Conservation (phyloP, 2,113 vertebrate genomes). For the Harpagus bidentatus region DNA sequence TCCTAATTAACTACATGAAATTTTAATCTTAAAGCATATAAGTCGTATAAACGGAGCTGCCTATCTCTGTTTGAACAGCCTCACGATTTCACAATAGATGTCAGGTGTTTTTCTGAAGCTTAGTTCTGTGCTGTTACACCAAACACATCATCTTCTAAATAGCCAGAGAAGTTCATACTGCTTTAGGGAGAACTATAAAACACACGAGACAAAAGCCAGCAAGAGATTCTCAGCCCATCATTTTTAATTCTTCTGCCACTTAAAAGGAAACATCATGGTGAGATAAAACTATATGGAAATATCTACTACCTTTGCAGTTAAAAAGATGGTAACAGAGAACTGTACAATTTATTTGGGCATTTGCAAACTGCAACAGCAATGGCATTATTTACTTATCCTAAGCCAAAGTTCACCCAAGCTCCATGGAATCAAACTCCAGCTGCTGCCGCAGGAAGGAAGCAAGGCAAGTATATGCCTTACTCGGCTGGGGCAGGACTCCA, state of each 20-base stretch:
- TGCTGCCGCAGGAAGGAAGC: not conserved
- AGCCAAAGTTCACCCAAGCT: not conserved
- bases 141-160: not conserved
- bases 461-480: not conserved
- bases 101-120: not conserved
- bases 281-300: not conserved
- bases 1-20: not conserved
- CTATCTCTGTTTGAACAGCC: not conserved
- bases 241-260: not conserved
- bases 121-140: not conserved
- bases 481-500: not conserved
- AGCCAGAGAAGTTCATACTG: not conserved
- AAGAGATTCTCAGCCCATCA: not conserved
- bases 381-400: not conserved
- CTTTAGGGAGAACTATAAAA: not conserved
- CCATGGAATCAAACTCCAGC: not conserved
- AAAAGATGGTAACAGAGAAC: not conserved
- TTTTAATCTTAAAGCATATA: not conserved
- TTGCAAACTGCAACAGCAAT: not conserved
- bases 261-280: not conserved
- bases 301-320: not conserved
- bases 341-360: not conserved
- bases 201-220: not conserved
- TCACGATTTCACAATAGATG: not conserved
- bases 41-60: fast-evolving